Conservation (phyloP, 2,113 vertebrate genomes). For the Pituophis catenifer region DNA sequence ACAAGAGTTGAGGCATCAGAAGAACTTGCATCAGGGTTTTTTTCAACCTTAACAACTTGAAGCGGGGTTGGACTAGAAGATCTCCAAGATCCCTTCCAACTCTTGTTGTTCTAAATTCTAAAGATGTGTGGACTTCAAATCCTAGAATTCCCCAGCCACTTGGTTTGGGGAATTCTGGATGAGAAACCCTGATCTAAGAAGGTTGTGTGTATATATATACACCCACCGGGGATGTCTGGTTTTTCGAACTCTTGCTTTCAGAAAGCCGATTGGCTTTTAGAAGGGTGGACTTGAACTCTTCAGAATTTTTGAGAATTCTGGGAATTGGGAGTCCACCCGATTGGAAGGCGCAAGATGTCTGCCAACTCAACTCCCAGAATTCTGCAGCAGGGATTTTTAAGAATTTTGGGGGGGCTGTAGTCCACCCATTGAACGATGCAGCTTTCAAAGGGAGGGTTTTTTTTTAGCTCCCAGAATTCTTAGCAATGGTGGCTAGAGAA, state of each 20-base stretch:
- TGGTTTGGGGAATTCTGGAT: background rate
- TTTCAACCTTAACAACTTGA: background rate
- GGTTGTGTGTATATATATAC: background rate
- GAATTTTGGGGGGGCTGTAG: background rate
- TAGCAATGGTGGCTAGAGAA: background rate
- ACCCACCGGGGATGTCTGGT: background rate
- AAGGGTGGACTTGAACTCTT: background rate
- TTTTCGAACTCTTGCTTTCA: background rate
- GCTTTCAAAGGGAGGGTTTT: background rate
- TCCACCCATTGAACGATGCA: background rate
- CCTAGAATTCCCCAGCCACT: background rate
- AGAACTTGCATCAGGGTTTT: background rate
- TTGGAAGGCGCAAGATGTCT: too few species aligned
- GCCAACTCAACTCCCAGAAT: background rate
- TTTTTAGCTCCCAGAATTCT: background rate
- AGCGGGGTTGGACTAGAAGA: too few species aligned
- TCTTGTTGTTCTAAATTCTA: too few species aligned
- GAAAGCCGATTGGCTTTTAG: background rate
- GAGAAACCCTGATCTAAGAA: background rate
- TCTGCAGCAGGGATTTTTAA: background rate
- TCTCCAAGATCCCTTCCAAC: too few species aligned
- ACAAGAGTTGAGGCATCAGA: background rate
- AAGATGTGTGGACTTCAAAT: background rate
- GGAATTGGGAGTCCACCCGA: background rate
- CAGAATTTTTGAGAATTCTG: background rate